phyloP scores from a whole-genome alignment of 1,140 invertebrate species.

The Diuraphis noxia region DNA sequence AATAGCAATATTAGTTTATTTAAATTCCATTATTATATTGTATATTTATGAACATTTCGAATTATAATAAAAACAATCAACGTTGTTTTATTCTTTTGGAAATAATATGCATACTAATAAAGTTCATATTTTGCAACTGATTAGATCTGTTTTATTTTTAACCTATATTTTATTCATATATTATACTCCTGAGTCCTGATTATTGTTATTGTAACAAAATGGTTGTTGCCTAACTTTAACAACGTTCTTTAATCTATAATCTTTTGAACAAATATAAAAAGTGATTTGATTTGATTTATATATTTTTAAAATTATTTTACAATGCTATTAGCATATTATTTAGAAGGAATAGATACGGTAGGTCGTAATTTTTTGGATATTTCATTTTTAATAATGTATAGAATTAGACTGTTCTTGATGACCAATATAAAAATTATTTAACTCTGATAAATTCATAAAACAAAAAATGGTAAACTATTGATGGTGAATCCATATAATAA shows the following conservation, averaged over 20 bases:
- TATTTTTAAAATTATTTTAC: not conserved
- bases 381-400: not conserved
- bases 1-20: not conserved
- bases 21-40: not conserved
- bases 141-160: not conserved
- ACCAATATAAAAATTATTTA: not conserved
- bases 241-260: not conserved
- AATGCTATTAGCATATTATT: not conserved
- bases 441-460: not conserved
- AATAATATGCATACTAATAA: not conserved
- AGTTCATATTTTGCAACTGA: not conserved
- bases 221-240: not conserved
- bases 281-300: not conserved
- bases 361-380: not conserved
- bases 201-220: not conserved
- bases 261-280: not conserved
- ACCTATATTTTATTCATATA: not conserved
- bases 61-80: not conserved
- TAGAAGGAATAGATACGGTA: not conserved
- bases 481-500: not conserved
- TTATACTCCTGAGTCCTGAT: not conserved
- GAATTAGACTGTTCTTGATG: not conserved
- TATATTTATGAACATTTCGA: not conserved
- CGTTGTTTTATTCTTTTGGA: not conserved
- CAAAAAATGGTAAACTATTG: not conserved